A percentile compares a stretch with the other conserved stretches of the same genome.
Conservation (phyloP, 2,113 vertebrate species). For the Psilopsiagon aymara region DNA sequence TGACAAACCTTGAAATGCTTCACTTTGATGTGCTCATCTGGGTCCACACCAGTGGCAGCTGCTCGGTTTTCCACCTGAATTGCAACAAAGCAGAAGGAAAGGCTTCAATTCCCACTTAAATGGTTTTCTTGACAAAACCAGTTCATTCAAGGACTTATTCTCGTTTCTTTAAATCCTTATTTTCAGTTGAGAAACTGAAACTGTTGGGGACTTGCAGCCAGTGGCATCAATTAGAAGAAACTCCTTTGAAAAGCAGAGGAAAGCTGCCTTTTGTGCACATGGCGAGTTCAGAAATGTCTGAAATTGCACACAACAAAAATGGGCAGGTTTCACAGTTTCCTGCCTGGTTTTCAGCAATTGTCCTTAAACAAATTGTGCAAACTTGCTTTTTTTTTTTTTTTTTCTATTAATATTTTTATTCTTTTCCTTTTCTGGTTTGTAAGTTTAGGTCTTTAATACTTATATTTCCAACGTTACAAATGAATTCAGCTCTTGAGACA, state of each 20-base stretch:
- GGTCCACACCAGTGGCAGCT: background rate
- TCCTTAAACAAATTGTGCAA: background rate
- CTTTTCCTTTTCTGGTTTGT: background rate
- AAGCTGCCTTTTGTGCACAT: background rate
- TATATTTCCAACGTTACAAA: background rate
- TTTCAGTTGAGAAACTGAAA: background rate
- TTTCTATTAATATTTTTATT: background rate
- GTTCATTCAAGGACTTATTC: background rate
- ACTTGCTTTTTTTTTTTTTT: background rate
- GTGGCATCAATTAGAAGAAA: background rate
- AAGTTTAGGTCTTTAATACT: background rate
- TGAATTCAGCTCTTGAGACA: background rate
- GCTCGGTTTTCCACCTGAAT: background rate
- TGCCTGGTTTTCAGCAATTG: background rate
- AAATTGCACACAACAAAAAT: background rate
- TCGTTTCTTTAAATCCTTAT: background rate
- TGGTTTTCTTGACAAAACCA: background rate
- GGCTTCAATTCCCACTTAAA: background rate
- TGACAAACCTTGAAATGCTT: background rate
- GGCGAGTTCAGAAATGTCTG: background rate
- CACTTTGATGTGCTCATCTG: fast-evolving
- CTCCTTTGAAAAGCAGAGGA: background rate
- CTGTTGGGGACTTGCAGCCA: background rate
- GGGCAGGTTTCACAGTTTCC: background rate
- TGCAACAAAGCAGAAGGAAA: background rate